These are phyloP conservation scores for Chaetura pelagica DNA, from an alignment of 2,113 vertebrate species.

Conservation along the genomic window DNA sequence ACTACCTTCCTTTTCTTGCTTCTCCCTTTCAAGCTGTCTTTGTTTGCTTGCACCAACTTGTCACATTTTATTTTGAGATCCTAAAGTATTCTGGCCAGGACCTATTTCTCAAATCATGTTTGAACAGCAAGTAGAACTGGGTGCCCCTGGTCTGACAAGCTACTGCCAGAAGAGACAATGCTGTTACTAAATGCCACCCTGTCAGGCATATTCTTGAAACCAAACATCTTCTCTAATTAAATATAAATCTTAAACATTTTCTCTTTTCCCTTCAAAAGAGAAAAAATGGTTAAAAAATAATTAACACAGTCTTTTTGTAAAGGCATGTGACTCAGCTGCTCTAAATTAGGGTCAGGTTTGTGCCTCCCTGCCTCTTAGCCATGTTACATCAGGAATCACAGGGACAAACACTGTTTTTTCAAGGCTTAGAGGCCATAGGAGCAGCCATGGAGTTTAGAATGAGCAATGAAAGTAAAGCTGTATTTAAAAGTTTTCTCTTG, in stretches of 20 bases:
- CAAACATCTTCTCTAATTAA: background rate
- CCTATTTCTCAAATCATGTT: background rate
- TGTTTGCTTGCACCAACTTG: background rate
- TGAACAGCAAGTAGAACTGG: background rate
- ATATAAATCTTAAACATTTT: background rate
- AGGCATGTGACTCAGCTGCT: background rate
- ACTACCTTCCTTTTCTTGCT: background rate
- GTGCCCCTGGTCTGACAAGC: background rate
- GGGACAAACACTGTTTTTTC: background rate
- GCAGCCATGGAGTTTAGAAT: background rate
- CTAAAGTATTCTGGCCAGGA: background rate
- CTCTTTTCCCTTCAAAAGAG: background rate
- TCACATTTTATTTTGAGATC: background rate
- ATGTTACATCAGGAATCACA: background rate
- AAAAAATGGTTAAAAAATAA: background rate
- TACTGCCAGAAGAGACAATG: background rate
- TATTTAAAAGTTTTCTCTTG: background rate
- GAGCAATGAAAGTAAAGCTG: conserved; percentile 4
- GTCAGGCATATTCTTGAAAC: background rate
- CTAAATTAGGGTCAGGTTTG: background rate
- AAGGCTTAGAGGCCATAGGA: background rate
- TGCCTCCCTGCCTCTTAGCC: background rate
- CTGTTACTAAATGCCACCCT: background rate
- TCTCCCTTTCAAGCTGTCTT: background rate
- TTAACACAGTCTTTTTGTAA: background rate